Conservation (phyloP, 2,113 vertebrate genomes). For the Megaceryle torquata region DNA sequence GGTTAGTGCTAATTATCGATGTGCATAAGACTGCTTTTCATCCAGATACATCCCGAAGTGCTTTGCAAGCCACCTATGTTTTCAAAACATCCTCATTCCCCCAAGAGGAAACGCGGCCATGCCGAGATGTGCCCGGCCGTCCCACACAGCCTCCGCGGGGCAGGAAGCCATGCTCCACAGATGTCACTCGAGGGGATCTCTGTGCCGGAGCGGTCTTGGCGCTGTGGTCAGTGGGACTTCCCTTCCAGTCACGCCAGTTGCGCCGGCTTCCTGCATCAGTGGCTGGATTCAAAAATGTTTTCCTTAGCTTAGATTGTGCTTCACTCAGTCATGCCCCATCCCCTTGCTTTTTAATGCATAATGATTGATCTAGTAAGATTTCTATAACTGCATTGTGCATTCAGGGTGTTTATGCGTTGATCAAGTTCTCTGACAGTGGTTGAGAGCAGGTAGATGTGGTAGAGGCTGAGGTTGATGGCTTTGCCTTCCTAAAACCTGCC, state of each 20-base stretch:
- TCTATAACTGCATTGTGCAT: rapidly evolving
- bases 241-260: background rate
- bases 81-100: slow-evolving; percentile 8
- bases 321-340: background rate
- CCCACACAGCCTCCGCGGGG: background rate
- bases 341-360: background rate
- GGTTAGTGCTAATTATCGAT: background rate
- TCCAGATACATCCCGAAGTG: background rate
- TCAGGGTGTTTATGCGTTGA: background rate
- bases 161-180: background rate
- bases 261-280: background rate
- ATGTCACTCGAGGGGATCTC: slow-evolving; percentile 33
- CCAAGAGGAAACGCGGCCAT: background rate
- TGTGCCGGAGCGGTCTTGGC: background rate
- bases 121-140: background rate
- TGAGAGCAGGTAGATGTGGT: background rate
- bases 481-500: background rate
- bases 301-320: background rate
- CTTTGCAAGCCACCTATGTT: slow-evolving; percentile 49
- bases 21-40: slow-evolving; percentile 30
- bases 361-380: background rate
- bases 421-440: background rate
- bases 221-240: slow-evolving; percentile 33
- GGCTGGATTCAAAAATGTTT: background rate
- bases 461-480: background rate